Base-by-base conservation (phyloP, 2,797 vertebrate species). In the Lacerta agilis region DNA sequence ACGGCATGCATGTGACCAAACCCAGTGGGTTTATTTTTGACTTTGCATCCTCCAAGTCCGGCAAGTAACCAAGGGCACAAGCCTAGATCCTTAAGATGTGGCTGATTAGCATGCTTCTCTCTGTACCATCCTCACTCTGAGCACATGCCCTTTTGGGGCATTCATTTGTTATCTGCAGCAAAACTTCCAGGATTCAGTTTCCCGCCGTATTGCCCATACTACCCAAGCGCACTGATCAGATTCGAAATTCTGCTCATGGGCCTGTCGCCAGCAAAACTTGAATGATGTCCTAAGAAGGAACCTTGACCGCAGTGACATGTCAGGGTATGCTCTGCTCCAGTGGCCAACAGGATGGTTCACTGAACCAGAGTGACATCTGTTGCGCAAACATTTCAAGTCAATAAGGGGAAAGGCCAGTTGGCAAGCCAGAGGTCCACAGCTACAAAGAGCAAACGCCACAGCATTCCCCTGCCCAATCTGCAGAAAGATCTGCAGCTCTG, bases 321-420 rank as follows among this genome's bases (percentile, higher is more conserved):
- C 69, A 41, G 36, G 5, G 66, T 0, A 61, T 0, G 27, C n/a
- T 20, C 79, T 84, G 83, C 90, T 41, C 61, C 27, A 90, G 82
- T 0, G 0, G 25, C 2, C 86, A 82, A 91, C 79, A 79, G 76
- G 73, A 25, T 66, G 49, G 29, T 49, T 84, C 20, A 41, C 64
- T 86, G 88, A 69, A 43, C 77, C 82, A 55, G 2, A 79, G 25
- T 85, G 86, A 71, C 77, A 93, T 76, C 66, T 89, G 83, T 36
- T 75, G 83, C 23, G 83, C 3, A 36, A 92, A 87, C 13, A 75
- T 85, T 92, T 78, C 82, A 36, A 36, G 33, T 69, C 41, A 85
- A 13, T 33, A 41, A 6, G 20, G 25, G 58, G 58, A 91, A 92
- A 89, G 33, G 82, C 3, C 64, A 87, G 18, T 81, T 41, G 23